These are phyloP conservation scores for Corythaixoides concolor DNA, from an alignment of 2,113 vertebrate species.

Conservation along the genomic window DNA sequence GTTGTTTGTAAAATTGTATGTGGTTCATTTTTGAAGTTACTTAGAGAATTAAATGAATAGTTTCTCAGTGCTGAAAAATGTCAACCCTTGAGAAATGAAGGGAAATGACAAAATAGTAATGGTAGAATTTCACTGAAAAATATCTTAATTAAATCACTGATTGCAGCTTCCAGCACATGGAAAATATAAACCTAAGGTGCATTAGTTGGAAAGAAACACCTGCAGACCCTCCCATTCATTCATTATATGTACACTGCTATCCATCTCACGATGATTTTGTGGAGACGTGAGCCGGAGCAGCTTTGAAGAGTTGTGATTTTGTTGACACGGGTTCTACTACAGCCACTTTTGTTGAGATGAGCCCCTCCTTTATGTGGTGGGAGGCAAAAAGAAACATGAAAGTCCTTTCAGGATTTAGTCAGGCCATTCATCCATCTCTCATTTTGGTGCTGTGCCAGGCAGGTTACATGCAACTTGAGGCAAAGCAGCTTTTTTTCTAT, in stretches of 20 bases:
- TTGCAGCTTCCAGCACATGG: slow-evolving; percentile 9
- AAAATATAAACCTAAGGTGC: not conserved
- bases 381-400: not conserved
- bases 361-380: not conserved
- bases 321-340: not conserved
- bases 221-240: not conserved
- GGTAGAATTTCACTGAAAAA: slow-evolving; percentile 18
- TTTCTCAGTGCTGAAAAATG: slow-evolving; percentile 55
- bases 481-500: not conserved
- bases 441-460: not conserved
- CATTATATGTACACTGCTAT: not conserved
- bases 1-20: slow-evolving; percentile 51
- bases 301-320: not conserved
- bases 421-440: not conserved
- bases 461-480: not conserved
- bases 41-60: slow-evolving; percentile 34
- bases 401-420: not conserved
- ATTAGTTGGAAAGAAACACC: not conserved
- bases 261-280: not conserved
- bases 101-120: slow-evolving; percentile 43
- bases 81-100: slow-evolving; percentile 54
- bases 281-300: not conserved
- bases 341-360: not conserved
- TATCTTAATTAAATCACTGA: slow-evolving; percentile 9
- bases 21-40: slow-evolving; percentile 52